Evolutionary conservation across 2,113 vertebrate genomes (phyloP), one percentile per base, ranked within the genome.

Genomic region (Merops nubicus): DNA sequence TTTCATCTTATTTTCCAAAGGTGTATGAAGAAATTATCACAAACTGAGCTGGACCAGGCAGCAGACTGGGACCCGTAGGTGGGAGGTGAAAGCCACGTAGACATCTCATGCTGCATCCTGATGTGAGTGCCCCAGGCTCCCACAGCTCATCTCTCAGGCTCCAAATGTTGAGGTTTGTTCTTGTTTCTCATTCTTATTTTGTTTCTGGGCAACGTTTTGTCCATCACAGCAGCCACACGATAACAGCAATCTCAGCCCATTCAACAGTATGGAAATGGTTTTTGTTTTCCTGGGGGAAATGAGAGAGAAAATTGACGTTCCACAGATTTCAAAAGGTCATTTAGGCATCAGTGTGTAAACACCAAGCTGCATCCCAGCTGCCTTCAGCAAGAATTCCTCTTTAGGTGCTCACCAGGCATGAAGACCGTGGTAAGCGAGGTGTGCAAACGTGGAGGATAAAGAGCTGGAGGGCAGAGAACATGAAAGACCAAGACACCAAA

Each of bases 301-400:
- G 92, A 86, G 76, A 74, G 17, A 78, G 93, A 94, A 94, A 95
- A 97, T 91, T 86, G n/a, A 25, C 12, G 68, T 59, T 59, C 68
- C 86, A 26, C 0, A 2, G 68, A 78, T 95, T 94, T 92, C 76
- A 9, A 95, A 96, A 91, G 93, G 85, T 95, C 96, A 95, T 68
- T 86, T 40, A 77, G n/a, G 60, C 92, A 86, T 34, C 62, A 8
- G 20, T 21, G 60, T 70, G 78, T 67, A 85, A 90, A 78, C 82
- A 75, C 33, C 0, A 80, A 65, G 86, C 45, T 90, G 60, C 64
- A 77, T 80, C 68, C 67, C 77, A 59, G 54, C 63, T 93, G 89
- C 74, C 62, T 89, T 62, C 21, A 59, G 65, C 7, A 8, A 31
- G 89, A 85, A 97, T 69, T 94, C 74, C 70, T 91, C 69, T 22